Evolutionary conservation across 2,113 vertebrate species (phyloP).

Genomic region (Trochalopteron elliotii): DNA sequence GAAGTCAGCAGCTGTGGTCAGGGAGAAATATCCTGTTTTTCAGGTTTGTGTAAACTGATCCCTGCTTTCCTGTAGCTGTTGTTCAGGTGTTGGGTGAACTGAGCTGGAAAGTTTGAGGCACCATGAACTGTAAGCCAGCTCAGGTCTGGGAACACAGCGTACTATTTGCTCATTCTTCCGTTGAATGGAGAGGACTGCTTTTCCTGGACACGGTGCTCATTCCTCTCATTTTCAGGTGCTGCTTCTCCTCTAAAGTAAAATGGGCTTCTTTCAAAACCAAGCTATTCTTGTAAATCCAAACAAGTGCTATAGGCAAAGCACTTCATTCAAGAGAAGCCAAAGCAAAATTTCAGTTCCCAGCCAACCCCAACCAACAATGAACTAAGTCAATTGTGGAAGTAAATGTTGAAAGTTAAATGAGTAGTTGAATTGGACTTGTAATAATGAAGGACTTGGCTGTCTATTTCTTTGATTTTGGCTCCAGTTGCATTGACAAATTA

Average conservation of each 20-base stretch:
- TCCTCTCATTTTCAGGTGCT: neutral
- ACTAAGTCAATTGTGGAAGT: neutral
- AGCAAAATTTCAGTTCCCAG: neutral
- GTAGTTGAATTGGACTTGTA: neutral
- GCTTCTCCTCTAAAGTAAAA: neutral
- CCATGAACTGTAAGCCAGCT: neutral
- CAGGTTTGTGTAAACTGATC: neutral
- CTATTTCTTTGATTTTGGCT: neutral
- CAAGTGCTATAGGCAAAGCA: neutral
- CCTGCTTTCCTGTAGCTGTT: neutral
- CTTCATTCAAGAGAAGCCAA: neutral
- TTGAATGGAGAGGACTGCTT: neutral
- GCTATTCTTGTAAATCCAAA: neutral
- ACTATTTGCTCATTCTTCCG: neutral
- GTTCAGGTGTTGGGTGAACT: neutral
- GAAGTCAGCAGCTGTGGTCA: neutral
- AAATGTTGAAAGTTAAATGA: neutral
- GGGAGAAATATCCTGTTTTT: neutral
- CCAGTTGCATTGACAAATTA: neutral
- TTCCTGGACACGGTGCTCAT: neutral
- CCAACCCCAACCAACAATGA: rapidly evolving
- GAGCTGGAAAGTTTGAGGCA: neutral
- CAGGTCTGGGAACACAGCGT: neutral
- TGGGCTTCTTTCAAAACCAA: neutral
- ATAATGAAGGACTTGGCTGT: neutral